Percentiles rank a stretch among this genome's conserved stretches.
These are phyloP conservation scores for Streptopelia turtur DNA, from an alignment of 2,797 vertebrate genomes.

Conservation along the genomic window DNA sequence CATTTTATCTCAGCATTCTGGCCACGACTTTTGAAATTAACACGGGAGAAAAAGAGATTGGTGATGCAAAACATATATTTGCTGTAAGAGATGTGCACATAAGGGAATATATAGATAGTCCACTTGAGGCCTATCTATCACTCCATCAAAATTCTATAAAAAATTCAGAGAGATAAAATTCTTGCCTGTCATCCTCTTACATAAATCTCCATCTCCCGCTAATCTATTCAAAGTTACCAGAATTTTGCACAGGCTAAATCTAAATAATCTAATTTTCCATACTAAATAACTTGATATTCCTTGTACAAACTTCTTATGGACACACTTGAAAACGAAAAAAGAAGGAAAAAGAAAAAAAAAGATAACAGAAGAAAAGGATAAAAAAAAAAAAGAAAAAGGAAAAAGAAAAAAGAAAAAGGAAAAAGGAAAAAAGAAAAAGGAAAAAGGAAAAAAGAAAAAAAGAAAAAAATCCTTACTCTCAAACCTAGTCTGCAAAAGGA, in stretches of 20 bases:
- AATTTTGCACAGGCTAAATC: not conserved
- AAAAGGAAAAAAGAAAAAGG: no score
- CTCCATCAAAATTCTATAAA: not conserved
- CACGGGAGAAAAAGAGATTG: not conserved
- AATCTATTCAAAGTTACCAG: not conserved
- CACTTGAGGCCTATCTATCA: not conserved
- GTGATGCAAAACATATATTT: not conserved
- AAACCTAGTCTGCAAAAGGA: not conserved
- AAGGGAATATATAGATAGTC: not conserved
- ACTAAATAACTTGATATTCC: not conserved
- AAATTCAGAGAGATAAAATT: not conserved
- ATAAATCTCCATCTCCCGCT: not conserved
- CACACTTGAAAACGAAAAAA: no score
- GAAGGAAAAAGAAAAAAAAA: no score
- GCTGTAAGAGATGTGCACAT: not conserved
- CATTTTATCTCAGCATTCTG: not conserved
- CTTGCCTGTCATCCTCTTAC: not conserved
- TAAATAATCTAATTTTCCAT: not conserved
- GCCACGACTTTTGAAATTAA: not conserved
- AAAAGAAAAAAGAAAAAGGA: no score
- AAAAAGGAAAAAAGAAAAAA: not conserved
- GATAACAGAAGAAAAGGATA: no score
- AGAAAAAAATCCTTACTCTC: not conserved
- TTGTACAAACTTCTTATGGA: no score
- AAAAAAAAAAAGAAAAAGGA: no score